Base-by-base conservation (phyloP, 2,797 vertebrate genomes). In the Amniataba percoides region DNA sequence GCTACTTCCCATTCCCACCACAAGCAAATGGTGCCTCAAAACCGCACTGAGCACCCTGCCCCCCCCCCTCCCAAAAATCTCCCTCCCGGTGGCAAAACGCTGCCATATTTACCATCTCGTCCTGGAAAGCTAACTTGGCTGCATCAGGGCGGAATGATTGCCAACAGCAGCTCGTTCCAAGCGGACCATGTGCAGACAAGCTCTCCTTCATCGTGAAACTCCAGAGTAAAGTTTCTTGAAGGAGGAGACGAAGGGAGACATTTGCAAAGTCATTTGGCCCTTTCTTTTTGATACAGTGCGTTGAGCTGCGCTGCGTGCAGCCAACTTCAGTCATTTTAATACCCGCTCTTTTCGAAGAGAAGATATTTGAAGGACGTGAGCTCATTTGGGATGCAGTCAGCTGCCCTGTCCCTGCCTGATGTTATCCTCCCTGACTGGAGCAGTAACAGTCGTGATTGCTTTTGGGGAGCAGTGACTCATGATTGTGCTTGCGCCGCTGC, bases 391-490 rank as follows among this genome's bases (percentile, higher is more conserved):
- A 90, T 89, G 92, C 87, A 85, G 85, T 55, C n/a, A 18, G 70
- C 63, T 69, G 80, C 88, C 82, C 89, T 65, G 67, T 85, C 67
- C 78, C 87, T 61, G 80, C 82, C 86, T 84, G 85, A 91, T 85
- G 87, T 83, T 91, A 87, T 94, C 90, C 85, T 86, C 87, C 84
- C 36, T 84, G 90, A 91, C 91, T 87, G 71, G 67, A 80, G 79
- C 74, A 73, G 72, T 71, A 70, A 69, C 83, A 61, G 73, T 76
- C 73, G 39, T 90, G 89, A 94, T 92, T 92, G 86, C 88, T 92
- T 89, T 87, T 84, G 90, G 90, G 89, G 86, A 92, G 85, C 75
- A 79, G 90, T 90, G 91, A 92, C 88, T 95, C 92, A 93, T 90
- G 84, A 83, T 89, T 85, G 87, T 49, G 57, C 71, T 65, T 77